phyloP scores from a whole-genome alignment of 2,113 vertebrate genomes.

The Phyllostomus hastatus region DNA sequence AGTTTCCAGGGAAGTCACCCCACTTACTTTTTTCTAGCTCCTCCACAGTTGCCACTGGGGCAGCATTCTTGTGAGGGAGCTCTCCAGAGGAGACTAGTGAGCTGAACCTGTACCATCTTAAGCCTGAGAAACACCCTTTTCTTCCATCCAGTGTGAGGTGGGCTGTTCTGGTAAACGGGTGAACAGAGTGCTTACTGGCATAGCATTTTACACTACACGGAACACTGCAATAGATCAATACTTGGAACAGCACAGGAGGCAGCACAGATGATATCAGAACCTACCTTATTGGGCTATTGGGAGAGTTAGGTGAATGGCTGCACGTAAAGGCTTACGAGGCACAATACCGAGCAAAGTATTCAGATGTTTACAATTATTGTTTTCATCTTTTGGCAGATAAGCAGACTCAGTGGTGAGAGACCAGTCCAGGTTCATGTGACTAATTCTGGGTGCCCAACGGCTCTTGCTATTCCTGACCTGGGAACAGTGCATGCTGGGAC shows the following conservation, averaged over 20 bases:
- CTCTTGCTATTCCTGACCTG: not conserved
- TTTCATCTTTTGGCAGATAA: not conserved
- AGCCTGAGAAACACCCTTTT: not conserved
- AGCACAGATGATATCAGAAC: not conserved
- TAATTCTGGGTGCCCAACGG: not conserved
- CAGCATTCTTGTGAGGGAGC: not conserved
- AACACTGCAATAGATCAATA: not conserved
- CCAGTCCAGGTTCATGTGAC: not conserved
- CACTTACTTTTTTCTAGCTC: not conserved
- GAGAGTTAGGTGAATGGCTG: not conserved
- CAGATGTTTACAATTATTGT: not conserved
- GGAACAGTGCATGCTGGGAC: not conserved
- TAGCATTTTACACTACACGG: not conserved
- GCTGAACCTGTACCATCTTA: not conserved
- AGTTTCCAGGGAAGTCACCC: not conserved
- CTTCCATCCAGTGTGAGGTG: not conserved
- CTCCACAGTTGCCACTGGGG: not conserved
- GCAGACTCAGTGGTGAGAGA: not conserved
- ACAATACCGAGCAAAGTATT: not conserved
- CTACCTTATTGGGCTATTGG: not conserved
- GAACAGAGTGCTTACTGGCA: not conserved
- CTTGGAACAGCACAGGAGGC: not conserved
- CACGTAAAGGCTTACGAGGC: not conserved
- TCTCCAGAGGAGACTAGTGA: not conserved
- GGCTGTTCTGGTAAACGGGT: not conserved